Evolutionary conservation across 1,140 invertebrate species (phyloP), one percentile per base, ranked within the genome.

Genomic region (Drosophila mauritiana): DNA sequence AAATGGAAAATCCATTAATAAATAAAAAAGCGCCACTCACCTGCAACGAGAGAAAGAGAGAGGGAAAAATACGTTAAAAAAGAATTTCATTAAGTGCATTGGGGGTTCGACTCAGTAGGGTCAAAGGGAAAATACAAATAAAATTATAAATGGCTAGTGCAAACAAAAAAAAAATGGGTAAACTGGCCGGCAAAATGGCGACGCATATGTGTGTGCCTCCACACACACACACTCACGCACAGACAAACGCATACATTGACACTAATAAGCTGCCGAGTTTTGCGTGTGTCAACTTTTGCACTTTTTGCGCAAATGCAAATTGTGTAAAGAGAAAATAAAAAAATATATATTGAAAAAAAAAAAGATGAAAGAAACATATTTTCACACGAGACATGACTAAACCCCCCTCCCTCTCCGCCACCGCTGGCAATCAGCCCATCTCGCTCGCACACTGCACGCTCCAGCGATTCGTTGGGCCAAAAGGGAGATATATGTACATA

Each of bases 231-330:
- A 20, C 42, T 73, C 20, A 68, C 48, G 46, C 37, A 56, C 25
- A 73, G 58, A 58, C 15, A 54, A 20, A 51, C 22, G 46, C 62
- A 68, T n/a, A 81, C 67, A 59, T 57, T 49, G 20, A 58, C 27
- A 64, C 57, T 59, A 68, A 61, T 67, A 78, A 75, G 72, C 73
- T 58, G 73, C 22, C 73, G 59, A 75, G 58, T 80, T 64, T 75
- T 80, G 80, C 76, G 72, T 85, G 81, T 85, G 81, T 80, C 80
- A 88, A 88, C 84, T 89, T 88, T 89, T 88, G 73, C 84, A 88
- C 84, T 89, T 88, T 83, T 84, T 84, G 68, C 73, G 75, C 83
- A 88, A 88, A 86, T 86, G 83, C 83, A 86, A 86, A 86, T 89
- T 76, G 80, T 88, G 82, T 78, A 85, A 77, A 84, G 69, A 56